Evolutionary conservation across 2,888 invertebrate genomes (phyloP).

Genomic region (Plutella xylostella): DNA sequence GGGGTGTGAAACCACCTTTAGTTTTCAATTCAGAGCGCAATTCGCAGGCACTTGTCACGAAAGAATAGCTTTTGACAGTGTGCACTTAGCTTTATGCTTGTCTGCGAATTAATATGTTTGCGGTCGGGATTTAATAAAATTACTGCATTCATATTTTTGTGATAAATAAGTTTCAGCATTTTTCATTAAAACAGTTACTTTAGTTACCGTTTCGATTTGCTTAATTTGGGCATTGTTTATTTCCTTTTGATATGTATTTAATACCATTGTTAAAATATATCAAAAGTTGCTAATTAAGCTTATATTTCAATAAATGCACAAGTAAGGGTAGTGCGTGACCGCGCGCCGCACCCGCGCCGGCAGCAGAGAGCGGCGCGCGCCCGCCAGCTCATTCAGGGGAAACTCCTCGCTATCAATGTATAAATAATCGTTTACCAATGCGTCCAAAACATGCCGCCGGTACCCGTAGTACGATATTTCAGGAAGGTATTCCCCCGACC

Average conservation of each 20-base stretch:
- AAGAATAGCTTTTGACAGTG: conserved; percentile 45
- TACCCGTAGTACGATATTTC: conserved; percentile 68
- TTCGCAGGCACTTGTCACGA: conserved; percentile 35
- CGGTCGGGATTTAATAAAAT: too few relatives aligned
- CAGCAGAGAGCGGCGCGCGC: neutral
- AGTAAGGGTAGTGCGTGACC: neutral
- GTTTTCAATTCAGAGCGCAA: conserved; percentile 29
- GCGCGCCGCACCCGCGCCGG: neutral
- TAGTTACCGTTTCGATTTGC: too few relatives aligned
- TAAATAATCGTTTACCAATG: conserved; percentile 70
- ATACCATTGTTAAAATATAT: too few relatives aligned
- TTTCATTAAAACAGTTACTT: too few relatives aligned
- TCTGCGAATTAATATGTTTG: too few relatives aligned
- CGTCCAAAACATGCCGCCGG: conserved; percentile 66
- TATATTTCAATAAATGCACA: too few relatives aligned
- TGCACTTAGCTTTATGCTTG: conserved; percentile 22
- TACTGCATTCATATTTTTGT: too few relatives aligned
- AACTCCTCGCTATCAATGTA: conserved; percentile 58
- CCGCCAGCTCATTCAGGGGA: conserved; percentile 22
- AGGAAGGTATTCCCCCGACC: conserved; percentile 71
- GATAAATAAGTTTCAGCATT: too few relatives aligned
- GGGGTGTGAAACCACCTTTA: conserved; percentile 28
- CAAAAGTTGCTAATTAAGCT: too few relatives aligned
- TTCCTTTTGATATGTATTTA: too few relatives aligned
- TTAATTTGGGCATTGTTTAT: too few relatives aligned